Percentiles rank a stretch among this genome's conserved stretches.
These are phyloP conservation scores for Psittacula echo DNA, from an alignment of 2,797 vertebrate species.

Conservation along the genomic window DNA sequence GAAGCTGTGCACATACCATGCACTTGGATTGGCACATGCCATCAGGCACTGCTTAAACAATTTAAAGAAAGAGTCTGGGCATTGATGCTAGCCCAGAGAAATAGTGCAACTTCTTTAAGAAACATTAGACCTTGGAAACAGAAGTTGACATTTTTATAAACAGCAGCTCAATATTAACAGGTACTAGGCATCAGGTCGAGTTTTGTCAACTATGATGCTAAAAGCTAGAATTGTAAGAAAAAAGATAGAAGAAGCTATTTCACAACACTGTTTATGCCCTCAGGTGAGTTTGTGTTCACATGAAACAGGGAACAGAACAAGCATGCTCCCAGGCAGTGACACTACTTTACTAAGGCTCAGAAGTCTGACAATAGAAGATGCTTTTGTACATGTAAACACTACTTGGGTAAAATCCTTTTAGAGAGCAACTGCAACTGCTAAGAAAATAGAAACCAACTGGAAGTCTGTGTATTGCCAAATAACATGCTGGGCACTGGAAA, in stretches of 20 bases:
- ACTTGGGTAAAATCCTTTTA: background rate
- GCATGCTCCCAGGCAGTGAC: background rate
- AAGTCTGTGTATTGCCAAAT: constrained; percentile 8
- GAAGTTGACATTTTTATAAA: background rate
- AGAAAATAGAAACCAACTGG: constrained; percentile 34
- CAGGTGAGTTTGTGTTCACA: background rate
- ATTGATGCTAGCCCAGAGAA: background rate
- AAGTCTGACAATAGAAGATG: background rate
- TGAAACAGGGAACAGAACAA: background rate
- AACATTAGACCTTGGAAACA: background rate
- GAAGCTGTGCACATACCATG: background rate
- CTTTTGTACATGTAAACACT: background rate
- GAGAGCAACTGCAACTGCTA: background rate
- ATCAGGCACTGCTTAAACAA: background rate
- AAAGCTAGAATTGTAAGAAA: background rate
- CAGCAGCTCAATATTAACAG: background rate
- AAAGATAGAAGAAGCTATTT: background rate
- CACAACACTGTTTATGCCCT: background rate
- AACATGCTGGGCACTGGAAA: background rate
- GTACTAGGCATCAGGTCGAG: background rate
- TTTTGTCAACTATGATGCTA: background rate
- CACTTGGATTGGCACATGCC: background rate
- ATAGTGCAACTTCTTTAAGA: background rate
- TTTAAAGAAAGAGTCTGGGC: background rate
- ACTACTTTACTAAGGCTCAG: background rate